A percentile compares a stretch with the other conserved stretches of the same genome.
These are phyloP conservation scores for Chrysolophus pictus DNA, from an alignment of 2,797 vertebrate species.

Conservation along the genomic window DNA sequence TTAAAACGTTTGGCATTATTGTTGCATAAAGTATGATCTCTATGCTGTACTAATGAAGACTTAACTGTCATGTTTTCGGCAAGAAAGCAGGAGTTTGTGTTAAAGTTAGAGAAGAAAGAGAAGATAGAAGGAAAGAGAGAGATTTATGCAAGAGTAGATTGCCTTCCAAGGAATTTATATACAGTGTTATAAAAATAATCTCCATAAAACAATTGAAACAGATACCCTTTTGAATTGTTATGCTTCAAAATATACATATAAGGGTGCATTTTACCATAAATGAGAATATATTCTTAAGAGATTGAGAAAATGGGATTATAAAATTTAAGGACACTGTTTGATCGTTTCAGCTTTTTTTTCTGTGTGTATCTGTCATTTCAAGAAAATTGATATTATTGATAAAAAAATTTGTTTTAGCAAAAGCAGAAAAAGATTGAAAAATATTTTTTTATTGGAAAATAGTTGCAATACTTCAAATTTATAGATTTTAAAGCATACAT, in stretches of 20 bases:
- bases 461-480: rapidly evolving
- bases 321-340: background rate
- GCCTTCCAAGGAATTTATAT: background rate
- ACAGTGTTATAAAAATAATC: background rate
- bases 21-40: background rate
- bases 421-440: background rate
- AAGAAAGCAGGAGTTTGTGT: background rate
- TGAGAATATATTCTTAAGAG: background rate
- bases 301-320: background rate
- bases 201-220: background rate
- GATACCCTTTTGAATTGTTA: background rate
- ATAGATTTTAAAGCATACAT: background rate
- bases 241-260: background rate
- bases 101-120: background rate
- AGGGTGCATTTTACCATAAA: background rate
- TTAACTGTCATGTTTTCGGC: background rate
- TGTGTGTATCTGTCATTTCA: background rate
- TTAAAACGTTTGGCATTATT: background rate
- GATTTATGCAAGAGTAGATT: background rate
- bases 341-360: background rate
- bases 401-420: background rate
- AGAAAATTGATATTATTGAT: background rate
- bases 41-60: background rate
- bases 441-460: rapidly evolving
- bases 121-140: background rate